Evolutionary conservation across 2,797 vertebrate species (phyloP).

Genomic region (Intellagama lesueurii): DNA sequence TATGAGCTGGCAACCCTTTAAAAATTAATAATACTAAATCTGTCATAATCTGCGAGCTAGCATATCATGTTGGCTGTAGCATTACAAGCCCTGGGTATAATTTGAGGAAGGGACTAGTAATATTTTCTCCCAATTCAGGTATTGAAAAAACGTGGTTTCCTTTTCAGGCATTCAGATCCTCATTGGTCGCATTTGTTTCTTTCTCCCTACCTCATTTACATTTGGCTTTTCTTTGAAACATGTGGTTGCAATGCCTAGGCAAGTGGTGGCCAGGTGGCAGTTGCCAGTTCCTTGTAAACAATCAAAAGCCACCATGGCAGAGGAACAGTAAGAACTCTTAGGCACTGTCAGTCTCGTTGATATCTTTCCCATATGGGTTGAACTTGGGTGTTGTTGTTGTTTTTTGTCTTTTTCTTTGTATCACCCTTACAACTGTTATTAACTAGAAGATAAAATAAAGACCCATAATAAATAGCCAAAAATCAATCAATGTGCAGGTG

Average conservation of each 20-base stretch:
- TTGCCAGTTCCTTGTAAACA: constrained; percentile 35
- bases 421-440: constrained; percentile 50
- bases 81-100: background rate
- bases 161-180: constrained; percentile 19
- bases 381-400: constrained; percentile 38
- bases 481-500: constrained; percentile 62
- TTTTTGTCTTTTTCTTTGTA: constrained; percentile 42
- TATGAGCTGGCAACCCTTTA: too few species aligned
- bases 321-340: constrained; percentile 40
- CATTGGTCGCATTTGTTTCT: constrained; percentile 32
- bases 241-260: constrained; percentile 16
- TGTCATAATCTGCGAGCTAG: too few species aligned
- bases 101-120: background rate
- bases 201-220: constrained; percentile 10
- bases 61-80: too few species aligned
- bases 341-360: constrained; percentile 37
- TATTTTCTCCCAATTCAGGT: constrained; percentile 21
- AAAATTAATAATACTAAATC: too few species aligned
- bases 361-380: constrained; percentile 39
- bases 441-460: constrained; percentile 64
- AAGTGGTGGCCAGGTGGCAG: constrained; percentile 17
- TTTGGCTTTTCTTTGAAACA: constrained; percentile 42
- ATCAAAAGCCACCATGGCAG: constrained; percentile 29
- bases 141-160: background rate
- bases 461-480: constrained; percentile 46